These are phyloP conservation scores for Uropsilus gracilis DNA, from an alignment of 2,113 vertebrate species.

Conservation along the genomic window DNA sequence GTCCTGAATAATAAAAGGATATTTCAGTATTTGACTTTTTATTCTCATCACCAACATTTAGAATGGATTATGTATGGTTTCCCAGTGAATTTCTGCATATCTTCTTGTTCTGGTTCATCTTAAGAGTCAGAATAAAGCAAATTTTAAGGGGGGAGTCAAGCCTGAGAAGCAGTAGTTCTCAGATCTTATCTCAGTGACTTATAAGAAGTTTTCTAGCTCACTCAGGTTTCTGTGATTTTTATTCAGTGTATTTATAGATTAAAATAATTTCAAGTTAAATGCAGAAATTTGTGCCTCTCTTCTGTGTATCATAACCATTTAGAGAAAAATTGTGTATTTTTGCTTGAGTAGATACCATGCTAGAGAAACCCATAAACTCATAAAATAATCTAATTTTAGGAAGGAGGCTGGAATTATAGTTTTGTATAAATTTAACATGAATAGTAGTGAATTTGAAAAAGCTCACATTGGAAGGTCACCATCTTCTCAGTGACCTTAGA, in stretches of 20 bases:
- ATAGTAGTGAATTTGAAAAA: not conserved
- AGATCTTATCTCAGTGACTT: not conserved
- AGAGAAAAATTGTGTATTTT: not conserved
- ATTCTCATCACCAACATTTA: not conserved
- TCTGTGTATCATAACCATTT: not conserved
- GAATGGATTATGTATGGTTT: slow-evolving; percentile 8
- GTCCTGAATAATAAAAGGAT: not conserved
- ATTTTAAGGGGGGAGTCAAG: not conserved
- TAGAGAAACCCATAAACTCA: slow-evolving; percentile 4
- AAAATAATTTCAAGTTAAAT: slow-evolving; percentile 17
- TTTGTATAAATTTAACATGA: not conserved
- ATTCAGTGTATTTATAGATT: not conserved
- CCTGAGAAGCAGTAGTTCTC: not conserved
- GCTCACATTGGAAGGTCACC: not conserved
- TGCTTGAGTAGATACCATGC: not conserved
- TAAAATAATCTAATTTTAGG: not conserved
- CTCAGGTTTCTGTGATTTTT: not conserved
- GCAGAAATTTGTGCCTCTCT: not conserved
- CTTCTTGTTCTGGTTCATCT: slow-evolving; percentile 31
- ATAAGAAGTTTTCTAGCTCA: not conserved
- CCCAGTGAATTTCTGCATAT: not conserved
- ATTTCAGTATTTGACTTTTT: not conserved
- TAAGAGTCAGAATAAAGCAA: not conserved
- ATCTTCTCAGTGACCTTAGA: not conserved
- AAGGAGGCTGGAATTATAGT: not conserved